Conservation (phyloP, 2,113 vertebrate species). For the Catharus bicknelli region DNA sequence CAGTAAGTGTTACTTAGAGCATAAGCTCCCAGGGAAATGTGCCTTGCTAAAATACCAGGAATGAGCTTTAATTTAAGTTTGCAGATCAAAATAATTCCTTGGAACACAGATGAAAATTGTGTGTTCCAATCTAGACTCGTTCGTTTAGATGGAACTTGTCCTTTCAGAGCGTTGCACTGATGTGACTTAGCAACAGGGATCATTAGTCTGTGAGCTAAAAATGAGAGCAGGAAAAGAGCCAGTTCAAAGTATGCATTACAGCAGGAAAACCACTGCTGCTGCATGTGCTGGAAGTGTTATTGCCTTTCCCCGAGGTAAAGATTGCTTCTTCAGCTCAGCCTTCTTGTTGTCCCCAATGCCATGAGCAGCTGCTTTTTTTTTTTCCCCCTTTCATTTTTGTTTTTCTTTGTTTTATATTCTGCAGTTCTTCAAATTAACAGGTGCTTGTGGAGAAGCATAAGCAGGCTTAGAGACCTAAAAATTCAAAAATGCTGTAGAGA, state of each 20-base stretch:
- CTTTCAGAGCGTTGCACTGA: not conserved
- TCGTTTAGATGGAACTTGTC: not conserved
- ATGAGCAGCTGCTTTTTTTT: not conserved
- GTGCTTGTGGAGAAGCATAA: not conserved
- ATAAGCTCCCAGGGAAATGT: not conserved
- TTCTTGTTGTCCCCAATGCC: not conserved
- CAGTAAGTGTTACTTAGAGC: not conserved
- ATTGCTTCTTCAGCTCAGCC: not conserved
- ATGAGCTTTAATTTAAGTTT: constrained; percentile 36
- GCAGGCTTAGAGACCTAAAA: not conserved
- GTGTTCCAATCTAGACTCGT: not conserved
- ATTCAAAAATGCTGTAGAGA: not conserved
- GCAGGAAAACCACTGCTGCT: not conserved
- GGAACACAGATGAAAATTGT: not conserved
- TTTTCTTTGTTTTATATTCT: not conserved
- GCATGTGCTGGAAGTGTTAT: not conserved
- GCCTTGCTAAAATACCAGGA: not conserved
- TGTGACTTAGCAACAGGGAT: constrained; percentile 41
- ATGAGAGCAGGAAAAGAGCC: not conserved
- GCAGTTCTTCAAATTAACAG: not conserved
- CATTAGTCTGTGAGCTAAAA: constrained; percentile 33
- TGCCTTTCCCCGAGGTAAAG: not conserved
- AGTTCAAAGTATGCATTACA: constrained; percentile 6
- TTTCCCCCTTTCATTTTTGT: fast-evolving
- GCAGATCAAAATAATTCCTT: constrained; percentile 25